Percentiles rank a stretch among this genome's conserved stretches.
Conservation (phyloP, 2,888 invertebrate genomes). For the Spisula subtruncata region DNA sequence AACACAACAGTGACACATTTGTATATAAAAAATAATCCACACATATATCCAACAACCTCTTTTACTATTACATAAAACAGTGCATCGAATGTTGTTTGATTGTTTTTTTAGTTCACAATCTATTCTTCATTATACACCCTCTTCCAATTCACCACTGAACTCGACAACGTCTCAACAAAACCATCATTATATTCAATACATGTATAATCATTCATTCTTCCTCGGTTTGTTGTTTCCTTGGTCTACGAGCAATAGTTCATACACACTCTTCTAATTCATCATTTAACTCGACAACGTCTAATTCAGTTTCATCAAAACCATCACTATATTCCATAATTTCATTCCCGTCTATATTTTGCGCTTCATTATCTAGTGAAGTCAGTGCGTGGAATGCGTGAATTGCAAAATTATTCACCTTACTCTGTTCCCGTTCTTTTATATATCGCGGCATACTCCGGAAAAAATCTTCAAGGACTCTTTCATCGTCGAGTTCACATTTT, state of each 20-base stretch:
- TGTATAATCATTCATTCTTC: too few species aligned
- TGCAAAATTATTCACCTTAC: conserved; percentile 81
- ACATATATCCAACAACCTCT: too few species aligned
- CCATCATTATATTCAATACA: too few species aligned
- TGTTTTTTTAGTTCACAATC: too few species aligned
- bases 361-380: conserved; percentile 73
- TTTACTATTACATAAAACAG: too few species aligned
- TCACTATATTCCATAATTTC: background rate
- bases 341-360: conserved; percentile 38
- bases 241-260: background rate
- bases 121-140: too few species aligned
- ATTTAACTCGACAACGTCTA: background rate
- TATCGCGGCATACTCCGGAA: conserved; percentile 81
- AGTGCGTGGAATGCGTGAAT: conserved; percentile 84
- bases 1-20: too few species aligned
- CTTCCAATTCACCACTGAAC: too few species aligned
- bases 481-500: conserved; percentile 81
- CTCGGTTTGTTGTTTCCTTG: background rate
- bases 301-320: background rate
- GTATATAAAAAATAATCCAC: too few species aligned
- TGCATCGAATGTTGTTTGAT: too few species aligned
- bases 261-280: background rate
- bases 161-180: too few species aligned
- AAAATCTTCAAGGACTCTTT: conserved; percentile 81
- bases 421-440: conserved; percentile 77